Percentiles rank a stretch among this genome's conserved stretches.
phyloP scores from a whole-genome alignment of 2,888 invertebrate species.

The Diachrysia chrysitis region DNA sequence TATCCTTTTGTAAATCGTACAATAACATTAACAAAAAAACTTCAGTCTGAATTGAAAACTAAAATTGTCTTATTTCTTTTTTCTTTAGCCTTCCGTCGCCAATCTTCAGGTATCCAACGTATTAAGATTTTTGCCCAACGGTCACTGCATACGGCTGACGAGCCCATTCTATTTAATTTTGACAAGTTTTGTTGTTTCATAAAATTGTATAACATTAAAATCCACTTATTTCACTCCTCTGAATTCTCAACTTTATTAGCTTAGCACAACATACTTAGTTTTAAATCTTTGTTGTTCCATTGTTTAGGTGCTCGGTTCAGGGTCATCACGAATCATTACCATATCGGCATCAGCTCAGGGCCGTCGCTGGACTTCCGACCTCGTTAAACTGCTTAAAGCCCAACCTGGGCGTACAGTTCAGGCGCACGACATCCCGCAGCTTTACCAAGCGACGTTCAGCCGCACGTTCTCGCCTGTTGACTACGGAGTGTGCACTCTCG shows the following conservation, averaged over 20 bases:
- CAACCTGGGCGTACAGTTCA: constrained; percentile 93
- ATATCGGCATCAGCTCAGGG: constrained; percentile 96
- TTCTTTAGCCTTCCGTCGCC: neutral
- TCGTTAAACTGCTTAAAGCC: constrained; percentile 95
- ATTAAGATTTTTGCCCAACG: neutral
- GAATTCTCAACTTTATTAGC: no score
- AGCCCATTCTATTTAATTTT: neutral
- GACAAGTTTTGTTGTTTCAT: no score
- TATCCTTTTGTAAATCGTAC: constrained; percentile 20
- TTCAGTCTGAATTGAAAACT: neutral
- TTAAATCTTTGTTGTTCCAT: neutral
- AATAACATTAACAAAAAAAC: neutral
- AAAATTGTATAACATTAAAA: no score
- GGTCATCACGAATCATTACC: constrained; percentile 95
- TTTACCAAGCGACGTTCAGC: constrained; percentile 87
- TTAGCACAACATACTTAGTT: neutral
- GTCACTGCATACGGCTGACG: neutral
- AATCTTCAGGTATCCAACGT: neutral
- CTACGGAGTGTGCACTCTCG: constrained; percentile 95
- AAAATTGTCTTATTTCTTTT: neutral
- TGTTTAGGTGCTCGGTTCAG: constrained; percentile 95
- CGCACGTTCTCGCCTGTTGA: constrained; percentile 93
- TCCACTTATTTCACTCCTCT: no score
- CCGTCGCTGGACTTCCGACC: constrained; percentile 96
- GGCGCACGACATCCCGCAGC: constrained; percentile 92